Conservation (phyloP, 2,113 vertebrate species). For the Zeus faber region DNA sequence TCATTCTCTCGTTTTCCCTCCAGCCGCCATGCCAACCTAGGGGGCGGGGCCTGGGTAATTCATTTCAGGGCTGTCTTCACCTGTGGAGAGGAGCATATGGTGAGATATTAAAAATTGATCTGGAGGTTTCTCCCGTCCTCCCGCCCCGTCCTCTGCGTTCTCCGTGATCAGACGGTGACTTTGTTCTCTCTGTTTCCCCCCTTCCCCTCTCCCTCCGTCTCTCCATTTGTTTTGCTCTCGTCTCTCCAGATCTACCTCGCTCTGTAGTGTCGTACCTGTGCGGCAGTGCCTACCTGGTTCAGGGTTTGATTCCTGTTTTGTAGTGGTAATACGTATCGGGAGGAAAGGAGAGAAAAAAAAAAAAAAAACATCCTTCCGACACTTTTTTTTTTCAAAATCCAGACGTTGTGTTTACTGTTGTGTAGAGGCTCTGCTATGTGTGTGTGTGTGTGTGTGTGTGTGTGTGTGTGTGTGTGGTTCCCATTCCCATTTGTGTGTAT, state of each 20-base stretch:
- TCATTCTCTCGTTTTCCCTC: background rate
- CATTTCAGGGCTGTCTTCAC: conserved; percentile 42
- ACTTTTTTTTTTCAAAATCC: too few relatives aligned
- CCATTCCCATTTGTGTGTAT: too few relatives aligned
- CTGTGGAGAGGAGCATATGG: conserved; percentile 51
- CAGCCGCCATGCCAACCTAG: conserved; percentile 21
- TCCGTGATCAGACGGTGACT: background rate
- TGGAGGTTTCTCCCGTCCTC: background rate
- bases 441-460: conserved; percentile 28
- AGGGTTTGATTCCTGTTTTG: too few relatives aligned
- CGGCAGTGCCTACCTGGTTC: too few relatives aligned
- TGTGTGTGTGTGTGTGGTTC: conserved; percentile 2
- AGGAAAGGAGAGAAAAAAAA: too few relatives aligned
- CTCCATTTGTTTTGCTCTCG: background rate
- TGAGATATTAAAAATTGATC: background rate
- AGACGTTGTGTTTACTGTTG: too few relatives aligned
- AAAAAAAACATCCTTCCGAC: too few relatives aligned
- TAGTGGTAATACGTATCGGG: too few relatives aligned
- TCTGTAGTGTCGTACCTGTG: too few relatives aligned
- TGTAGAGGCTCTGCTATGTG: too few relatives aligned
- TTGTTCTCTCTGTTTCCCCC: background rate
- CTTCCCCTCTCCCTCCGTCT: background rate
- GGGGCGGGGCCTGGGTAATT: conserved; percentile 47
- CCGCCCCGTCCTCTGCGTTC: too few relatives aligned
- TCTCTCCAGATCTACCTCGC: background rate